Base-by-base conservation (phyloP, 2,888 invertebrate genomes). In the Drosophila rubida region DNA sequence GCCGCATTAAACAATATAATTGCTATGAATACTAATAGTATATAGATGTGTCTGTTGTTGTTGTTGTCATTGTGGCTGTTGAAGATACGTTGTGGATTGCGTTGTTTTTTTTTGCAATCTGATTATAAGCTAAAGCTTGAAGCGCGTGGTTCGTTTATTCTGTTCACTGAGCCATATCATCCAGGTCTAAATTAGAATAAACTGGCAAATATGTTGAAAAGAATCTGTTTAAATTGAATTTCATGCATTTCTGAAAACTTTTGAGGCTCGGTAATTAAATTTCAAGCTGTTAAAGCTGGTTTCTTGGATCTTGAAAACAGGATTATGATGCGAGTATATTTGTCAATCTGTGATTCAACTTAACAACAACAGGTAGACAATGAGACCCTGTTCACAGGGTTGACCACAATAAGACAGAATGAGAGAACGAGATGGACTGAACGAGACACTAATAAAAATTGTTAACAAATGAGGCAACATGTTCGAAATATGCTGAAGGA, bases 1-100 rank as follows among this genome's bases (percentile, higher is more conserved):
- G 87, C 78, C 60, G 45, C 75, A 87, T 80, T 80, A 86, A 80
- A 80, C 83, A 32, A 59, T 51, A 55, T 80, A 86, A 80, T 86
- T 82, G 70, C 70, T 70, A 27, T 61, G 11, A 37, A 61, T 71
- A 44, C 41, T 39, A 22, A 30, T 49, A 61, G 30, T 35, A 45
- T 25, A 32, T 44, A n/a, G 35, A 37, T 37, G n/a, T 32, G 0
- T 4, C n/a, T 30, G 32, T 37, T 32, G 9, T 25, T 66, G 35
- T 41, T 19, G 19, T 19, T 19, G 3, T 13, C 35, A 9, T 32
- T 30, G 32, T 37, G 22, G 9, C 19, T 66, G 41, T 41, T 32
- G 4, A 11, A 30, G 45, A 25, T 58, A 41, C 19, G 8, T n/a
- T 60, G 19, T 46, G 42, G 9, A 39, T 46, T 59, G 44, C 32